A percentile compares a stretch with the other conserved stretches of the same genome.
Conservation (phyloP, 2,888 invertebrate genomes). For the Watsonalla binaria region DNA sequence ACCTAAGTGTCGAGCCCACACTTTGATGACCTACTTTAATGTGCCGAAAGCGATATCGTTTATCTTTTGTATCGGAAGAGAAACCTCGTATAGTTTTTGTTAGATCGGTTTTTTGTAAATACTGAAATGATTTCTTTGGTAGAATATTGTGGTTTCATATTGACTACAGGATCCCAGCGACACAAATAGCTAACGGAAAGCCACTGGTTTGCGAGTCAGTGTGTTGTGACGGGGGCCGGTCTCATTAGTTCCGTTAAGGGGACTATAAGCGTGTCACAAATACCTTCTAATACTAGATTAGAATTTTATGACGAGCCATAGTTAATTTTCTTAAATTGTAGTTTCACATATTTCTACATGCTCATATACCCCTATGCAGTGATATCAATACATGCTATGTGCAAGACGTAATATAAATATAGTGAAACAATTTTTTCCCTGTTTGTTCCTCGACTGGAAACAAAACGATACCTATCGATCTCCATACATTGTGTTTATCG, state of each 20-base stretch:
- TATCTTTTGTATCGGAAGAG: conserved; percentile 31
- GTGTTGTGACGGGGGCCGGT: conserved; percentile 31
- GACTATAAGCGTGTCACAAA: conserved; percentile 43
- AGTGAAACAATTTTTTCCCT: no score
- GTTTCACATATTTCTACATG: no score
- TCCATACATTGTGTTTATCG: no score
- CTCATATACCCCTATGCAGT: no score
- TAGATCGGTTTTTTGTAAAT: conserved; percentile 15
- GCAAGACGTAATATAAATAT: no score
- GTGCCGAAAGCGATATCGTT: conserved; percentile 38
- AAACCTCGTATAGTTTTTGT: conserved; percentile 15
- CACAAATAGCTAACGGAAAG: conserved; percentile 44
- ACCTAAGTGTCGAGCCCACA: conserved; percentile 18
- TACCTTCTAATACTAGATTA: conserved; percentile 19
- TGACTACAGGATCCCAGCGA: conserved; percentile 32
- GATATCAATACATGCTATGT: no score
- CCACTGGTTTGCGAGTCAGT: conserved; percentile 20
- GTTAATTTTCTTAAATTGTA: conserved; percentile 2
- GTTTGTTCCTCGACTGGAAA: no score
- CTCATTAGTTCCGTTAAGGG: conserved; percentile 55
- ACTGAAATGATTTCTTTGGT: conserved; percentile 5
- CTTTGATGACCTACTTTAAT: conserved; percentile 34
- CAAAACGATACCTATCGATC: neutral
- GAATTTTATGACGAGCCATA: conserved; percentile 15
- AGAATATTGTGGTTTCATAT: conserved; percentile 11